A percentile compares a stretch with the other conserved stretches of the same genome.
Evolutionary conservation across 2,113 vertebrate species (phyloP).

Genomic region (Cynopterus brachyotis): DNA sequence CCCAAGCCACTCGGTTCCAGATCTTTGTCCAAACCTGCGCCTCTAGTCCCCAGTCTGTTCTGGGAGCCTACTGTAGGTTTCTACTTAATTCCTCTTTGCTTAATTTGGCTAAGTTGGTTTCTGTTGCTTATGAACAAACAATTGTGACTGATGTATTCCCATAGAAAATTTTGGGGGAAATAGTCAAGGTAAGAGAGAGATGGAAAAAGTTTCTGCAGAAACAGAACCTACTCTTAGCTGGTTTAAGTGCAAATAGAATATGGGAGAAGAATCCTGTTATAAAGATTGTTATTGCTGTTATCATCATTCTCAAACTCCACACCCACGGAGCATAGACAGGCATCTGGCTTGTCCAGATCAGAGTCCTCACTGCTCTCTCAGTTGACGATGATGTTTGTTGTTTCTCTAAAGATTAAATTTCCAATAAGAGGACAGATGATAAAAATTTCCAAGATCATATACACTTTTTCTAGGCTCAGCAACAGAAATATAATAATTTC

Average conservation of each 20-base stretch:
- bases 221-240: not conserved
- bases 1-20: not conserved
- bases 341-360: not conserved
- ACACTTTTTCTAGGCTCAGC: not conserved
- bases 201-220: not conserved
- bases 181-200: not conserved
- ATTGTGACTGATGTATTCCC: not conserved
- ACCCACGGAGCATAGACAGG: fast-evolving
- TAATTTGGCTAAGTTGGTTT: not conserved
- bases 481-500: not conserved
- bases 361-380: not conserved
- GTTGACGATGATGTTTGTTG: not conserved
- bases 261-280: not conserved
- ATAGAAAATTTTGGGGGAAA: not conserved
- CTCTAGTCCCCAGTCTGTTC: not conserved
- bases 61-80: not conserved
- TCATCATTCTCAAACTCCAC: not conserved
- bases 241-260: not conserved
- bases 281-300: not conserved
- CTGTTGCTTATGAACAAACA: not conserved
- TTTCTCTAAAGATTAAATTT: not conserved
- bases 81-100: not conserved
- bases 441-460: not conserved
- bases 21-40: not conserved
- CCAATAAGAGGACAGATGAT: not conserved